phyloP scores from a whole-genome alignment of 1,140 invertebrate genomes.

The Drosophila sulfurigaster region DNA sequence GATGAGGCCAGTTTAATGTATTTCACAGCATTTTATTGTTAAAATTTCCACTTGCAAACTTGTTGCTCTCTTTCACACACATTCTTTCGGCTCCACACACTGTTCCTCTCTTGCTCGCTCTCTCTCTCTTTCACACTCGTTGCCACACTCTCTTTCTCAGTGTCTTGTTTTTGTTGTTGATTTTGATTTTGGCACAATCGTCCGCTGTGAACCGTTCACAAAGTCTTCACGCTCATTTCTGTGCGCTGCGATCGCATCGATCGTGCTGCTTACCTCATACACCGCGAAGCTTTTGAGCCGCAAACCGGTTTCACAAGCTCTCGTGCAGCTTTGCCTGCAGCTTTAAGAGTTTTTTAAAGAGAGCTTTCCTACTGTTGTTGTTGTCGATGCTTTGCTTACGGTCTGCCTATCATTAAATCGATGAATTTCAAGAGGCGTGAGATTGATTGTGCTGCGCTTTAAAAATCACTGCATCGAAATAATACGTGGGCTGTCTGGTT shows the following conservation, averaged over 20 bases:
- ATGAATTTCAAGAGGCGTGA: conserved; percentile 54
- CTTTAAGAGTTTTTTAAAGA: conserved; percentile 19
- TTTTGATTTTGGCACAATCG: conserved; percentile 8
- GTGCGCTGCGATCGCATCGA: conserved; percentile 56
- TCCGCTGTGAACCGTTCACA: conserved; percentile 80
- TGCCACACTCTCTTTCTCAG: conserved; percentile 10
- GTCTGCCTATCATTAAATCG: conserved; percentile 36
- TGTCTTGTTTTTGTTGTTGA: not conserved
- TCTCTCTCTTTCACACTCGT: conserved; percentile 19
- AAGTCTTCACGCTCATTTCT: conserved; percentile 83
- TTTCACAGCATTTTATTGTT: conserved; percentile 78
- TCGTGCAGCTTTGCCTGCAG: conserved; percentile 8
- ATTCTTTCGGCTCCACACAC: conserved; percentile 43
- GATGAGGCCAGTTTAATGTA: conserved; percentile 52
- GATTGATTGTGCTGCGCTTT: conserved; percentile 58
- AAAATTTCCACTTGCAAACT: conserved; percentile 82
- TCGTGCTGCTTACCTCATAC: conserved; percentile 77
- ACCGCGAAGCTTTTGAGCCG: conserved; percentile 67
- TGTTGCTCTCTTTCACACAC: conserved; percentile 64
- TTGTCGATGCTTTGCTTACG: not conserved
- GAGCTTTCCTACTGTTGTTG: conserved; percentile 22
- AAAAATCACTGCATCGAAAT: conserved; percentile 46
- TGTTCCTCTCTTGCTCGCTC: conserved; percentile 34
- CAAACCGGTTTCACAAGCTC: conserved; percentile 69
- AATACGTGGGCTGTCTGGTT: not conserved